Conservation (phyloP, 2,113 vertebrate species). For the Trinectes maculatus region DNA sequence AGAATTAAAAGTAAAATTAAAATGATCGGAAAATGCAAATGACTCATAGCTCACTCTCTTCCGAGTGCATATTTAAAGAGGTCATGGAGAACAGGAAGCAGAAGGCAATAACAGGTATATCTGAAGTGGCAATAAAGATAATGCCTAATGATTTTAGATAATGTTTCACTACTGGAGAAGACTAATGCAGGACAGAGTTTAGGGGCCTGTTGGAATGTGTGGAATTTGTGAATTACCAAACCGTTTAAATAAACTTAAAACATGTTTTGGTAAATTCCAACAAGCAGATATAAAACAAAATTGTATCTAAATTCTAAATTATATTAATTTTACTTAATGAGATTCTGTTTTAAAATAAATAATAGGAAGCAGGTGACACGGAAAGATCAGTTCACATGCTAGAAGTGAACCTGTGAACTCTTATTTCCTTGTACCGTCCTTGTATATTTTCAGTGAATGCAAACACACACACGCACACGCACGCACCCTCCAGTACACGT, state of each 20-base stretch:
- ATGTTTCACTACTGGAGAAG: constrained; percentile 11
- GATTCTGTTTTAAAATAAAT: too few species aligned
- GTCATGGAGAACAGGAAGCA: constrained; percentile 12
- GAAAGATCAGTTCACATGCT: neutral
- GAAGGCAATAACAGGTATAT: neutral
- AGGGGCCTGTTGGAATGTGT: neutral
- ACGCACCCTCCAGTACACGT: constrained; percentile 5
- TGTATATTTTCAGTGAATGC: constrained; percentile 46
- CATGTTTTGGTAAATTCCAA: too few species aligned
- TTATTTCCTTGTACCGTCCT: constrained; percentile 30
- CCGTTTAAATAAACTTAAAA: neutral
- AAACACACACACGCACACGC: constrained; percentile 3
- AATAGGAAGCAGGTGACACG: too few species aligned
- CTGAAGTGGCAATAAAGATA: constrained; percentile 20
- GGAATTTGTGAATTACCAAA: neutral
- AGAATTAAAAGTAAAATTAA: too few species aligned
- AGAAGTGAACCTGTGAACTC: constrained; percentile 26
- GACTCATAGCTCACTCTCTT: neutral
- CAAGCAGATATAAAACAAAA: neutral
- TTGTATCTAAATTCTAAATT: too few species aligned
- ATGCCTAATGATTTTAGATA: constrained; percentile 11
- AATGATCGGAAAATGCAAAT: too few species aligned
- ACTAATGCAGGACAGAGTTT: neutral
- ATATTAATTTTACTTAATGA: too few species aligned
- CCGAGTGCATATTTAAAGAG: neutral